A percentile compares a stretch with the other conserved stretches of the same genome.
These are phyloP conservation scores for Xanthorhoe designata DNA, from an alignment of 2,888 invertebrate species.

Conservation along the genomic window DNA sequence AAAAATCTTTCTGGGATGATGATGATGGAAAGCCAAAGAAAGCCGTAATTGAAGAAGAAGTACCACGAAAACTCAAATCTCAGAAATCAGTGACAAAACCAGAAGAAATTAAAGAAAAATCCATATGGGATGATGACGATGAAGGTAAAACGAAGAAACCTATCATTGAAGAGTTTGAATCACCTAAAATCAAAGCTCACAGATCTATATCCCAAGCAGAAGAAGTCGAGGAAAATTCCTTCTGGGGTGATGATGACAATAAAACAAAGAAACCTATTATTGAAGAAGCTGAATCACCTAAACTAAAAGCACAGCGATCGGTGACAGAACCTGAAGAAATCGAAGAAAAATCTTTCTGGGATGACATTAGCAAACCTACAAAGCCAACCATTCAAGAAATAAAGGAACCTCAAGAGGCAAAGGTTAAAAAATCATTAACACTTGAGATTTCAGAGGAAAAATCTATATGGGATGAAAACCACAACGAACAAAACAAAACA, in stretches of 20 bases:
- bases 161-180: constrained; percentile 51
- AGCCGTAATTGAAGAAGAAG: constrained; percentile 58
- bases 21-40: constrained; percentile 61
- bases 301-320: constrained; percentile 60
- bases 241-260: constrained; percentile 65
- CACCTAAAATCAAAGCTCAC: constrained; percentile 40
- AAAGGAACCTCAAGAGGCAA: constrained; percentile 49
- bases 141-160: constrained; percentile 55
- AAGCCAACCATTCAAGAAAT: constrained; percentile 59
- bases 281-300: constrained; percentile 59
- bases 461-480: constrained; percentile 75
- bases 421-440: constrained; percentile 56
- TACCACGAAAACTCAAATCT: constrained; percentile 55
- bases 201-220: constrained; percentile 66
- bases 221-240: constrained; percentile 55
- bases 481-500: constrained; percentile 65
- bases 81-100: constrained; percentile 61
- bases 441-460: constrained; percentile 66
- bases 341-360: constrained; percentile 66
- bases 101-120: constrained; percentile 62
- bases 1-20: constrained; percentile 66
- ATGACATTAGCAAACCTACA: constrained; percentile 61
- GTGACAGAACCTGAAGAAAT: constrained; percentile 59
- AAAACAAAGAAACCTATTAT: constrained; percentile 58
- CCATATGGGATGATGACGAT: constrained; percentile 61